Base-by-base conservation (phyloP, 2,113 vertebrate genomes). In the Heterochromis multidens region DNA sequence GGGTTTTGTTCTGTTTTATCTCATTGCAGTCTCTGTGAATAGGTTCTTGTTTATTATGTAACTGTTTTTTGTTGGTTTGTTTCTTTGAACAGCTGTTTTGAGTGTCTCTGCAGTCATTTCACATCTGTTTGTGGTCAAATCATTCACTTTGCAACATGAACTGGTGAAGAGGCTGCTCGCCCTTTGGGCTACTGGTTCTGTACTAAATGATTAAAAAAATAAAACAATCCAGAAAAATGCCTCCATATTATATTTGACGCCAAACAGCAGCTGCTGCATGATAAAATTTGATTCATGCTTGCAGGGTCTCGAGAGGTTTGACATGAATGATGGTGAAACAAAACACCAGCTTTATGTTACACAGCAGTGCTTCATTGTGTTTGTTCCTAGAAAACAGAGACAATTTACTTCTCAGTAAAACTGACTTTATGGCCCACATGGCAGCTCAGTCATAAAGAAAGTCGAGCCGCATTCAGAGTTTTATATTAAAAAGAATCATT, bases 391-490 rank as follows among this genome's bases (percentile, higher is more conserved):
- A 62, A 25, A 76, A 31, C 33, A 3, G 57, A 43, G 11, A 59
- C 37, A 60, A 49, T 40, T 76, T 67, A 85, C 56, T 61, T 83
- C 63, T 82, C 65, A 5, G 79, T 82, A 80, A 89, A 87, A 33
- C 19, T 1, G 67, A 29, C 25, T 90, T 87, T 80, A 82, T 4
- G 12, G 67, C 33, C 79, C 86, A 80, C 59, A 87, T 59, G 14
- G 31, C 16, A 9, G 3, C 14, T 7, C 1, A 2, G 43, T 49
- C 77, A 78, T 84, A 81, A 84, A 78, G 58, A 21, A 29, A 29
- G 23, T 12, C 1, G 1, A 29, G 40, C 57, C 62, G 65, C 23
- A 29, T 58, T 40, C 3, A 54, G n/a, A 80, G 31, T 1, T 80
- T 80, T 49, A 58, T 49, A 72, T 29, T 49, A 79, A 35, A 62